phyloP scores from a whole-genome alignment of 2,888 invertebrate genomes.

The Plemyria rubiginata region DNA sequence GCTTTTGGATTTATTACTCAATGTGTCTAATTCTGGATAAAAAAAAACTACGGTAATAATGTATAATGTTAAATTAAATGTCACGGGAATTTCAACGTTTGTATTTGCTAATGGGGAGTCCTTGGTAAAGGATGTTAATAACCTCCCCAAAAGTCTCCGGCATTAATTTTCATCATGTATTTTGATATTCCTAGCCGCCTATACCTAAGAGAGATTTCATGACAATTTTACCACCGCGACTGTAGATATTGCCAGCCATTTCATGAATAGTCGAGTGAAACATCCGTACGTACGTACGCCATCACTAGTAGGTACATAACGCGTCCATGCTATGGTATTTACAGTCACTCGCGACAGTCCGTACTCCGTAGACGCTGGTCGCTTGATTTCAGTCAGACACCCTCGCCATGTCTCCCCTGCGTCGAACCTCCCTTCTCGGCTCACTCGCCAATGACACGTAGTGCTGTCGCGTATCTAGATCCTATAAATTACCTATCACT shows the following conservation, averaged over 20 bases:
- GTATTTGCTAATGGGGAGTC: too few relatives aligned
- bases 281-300: conserved; percentile 4
- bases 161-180: not conserved
- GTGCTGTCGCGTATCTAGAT: conserved; percentile 41
- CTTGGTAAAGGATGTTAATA: too few relatives aligned
- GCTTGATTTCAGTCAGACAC: conserved; percentile 46
- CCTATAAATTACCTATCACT: conserved; percentile 11
- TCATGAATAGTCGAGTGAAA: conserved; percentile 9
- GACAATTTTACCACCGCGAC: not conserved
- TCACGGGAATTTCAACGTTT: too few relatives aligned
- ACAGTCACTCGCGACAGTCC: conserved; percentile 41
- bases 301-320: not conserved
- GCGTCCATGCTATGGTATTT: conserved; percentile 22
- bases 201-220: too few relatives aligned
- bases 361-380: conserved; percentile 25
- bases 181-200: not conserved
- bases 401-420: conserved; percentile 64
- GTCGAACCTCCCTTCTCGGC: conserved; percentile 51
- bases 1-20: not conserved
- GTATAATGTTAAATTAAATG: too few relatives aligned
- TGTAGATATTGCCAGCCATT: not conserved
- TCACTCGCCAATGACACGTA: conserved; percentile 76
- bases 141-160: too few relatives aligned
- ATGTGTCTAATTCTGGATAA: not conserved
- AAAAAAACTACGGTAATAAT: too few relatives aligned